Evolutionary conservation across 2,797 vertebrate genomes (phyloP).

Genomic region (Melanotaenia nigrans): DNA sequence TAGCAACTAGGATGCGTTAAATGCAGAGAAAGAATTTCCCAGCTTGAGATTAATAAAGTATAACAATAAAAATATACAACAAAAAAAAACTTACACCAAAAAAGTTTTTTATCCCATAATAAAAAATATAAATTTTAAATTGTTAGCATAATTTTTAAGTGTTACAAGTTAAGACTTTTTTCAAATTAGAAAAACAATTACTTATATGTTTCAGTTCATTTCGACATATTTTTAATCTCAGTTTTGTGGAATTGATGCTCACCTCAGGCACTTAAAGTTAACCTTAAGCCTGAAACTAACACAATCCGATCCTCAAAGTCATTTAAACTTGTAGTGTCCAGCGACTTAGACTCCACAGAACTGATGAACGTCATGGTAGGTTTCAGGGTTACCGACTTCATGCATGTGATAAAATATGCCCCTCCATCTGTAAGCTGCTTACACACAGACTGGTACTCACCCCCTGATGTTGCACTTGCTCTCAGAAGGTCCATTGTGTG

Average conservation of each 20-base stretch:
- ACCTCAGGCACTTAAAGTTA: not conserved
- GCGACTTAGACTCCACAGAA: not conserved
- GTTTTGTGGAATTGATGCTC: not conserved
- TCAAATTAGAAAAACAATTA: too few relatives aligned
- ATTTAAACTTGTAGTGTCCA: not conserved
- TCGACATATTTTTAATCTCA: not conserved
- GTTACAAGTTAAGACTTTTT: too few relatives aligned
- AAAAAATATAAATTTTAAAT: too few relatives aligned
- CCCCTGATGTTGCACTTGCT: constrained; percentile 15
- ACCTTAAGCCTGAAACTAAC: not conserved
- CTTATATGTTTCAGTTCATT: not conserved
- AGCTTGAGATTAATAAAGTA: too few relatives aligned
- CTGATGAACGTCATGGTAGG: not conserved
- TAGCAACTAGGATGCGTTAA: too few relatives aligned
- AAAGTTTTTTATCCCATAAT: too few relatives aligned
- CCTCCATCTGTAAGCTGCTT: not conserved
- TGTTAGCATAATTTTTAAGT: too few relatives aligned
- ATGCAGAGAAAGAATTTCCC: too few relatives aligned
- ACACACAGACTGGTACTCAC: constrained; percentile 51
- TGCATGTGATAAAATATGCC: not conserved
- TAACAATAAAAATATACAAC: too few relatives aligned
- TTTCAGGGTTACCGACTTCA: not conserved
- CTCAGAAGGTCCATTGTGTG: constrained; percentile 56
- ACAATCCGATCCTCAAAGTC: not conserved
- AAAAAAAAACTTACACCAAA: too few relatives aligned